These are phyloP conservation scores for Dendropsophus ebraccatus DNA, from an alignment of 2,113 vertebrate genomes.

Conservation along the genomic window DNA sequence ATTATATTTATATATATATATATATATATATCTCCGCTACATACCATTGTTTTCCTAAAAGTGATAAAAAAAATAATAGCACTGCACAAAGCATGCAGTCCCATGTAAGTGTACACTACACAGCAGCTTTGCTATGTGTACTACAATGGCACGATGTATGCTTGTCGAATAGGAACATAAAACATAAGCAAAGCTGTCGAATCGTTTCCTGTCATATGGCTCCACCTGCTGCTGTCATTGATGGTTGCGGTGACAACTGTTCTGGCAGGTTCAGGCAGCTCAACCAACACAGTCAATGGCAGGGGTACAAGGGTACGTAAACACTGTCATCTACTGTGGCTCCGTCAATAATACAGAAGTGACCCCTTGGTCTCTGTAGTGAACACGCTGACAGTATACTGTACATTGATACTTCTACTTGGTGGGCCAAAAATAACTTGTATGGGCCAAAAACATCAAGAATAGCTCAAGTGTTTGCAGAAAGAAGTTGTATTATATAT, in stretches of 20 bases:
- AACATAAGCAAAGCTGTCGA: neutral
- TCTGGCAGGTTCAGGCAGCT: neutral
- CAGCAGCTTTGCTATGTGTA: neutral
- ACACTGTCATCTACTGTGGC: neutral
- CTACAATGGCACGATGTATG: neutral
- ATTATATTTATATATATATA: too few species aligned
- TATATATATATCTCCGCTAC: conserved; percentile 12
- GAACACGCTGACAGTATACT: neutral
- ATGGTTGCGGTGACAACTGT: neutral
- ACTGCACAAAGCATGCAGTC: conserved; percentile 22
- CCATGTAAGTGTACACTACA: neutral
- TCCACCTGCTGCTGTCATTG: neutral
- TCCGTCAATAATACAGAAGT: neutral
- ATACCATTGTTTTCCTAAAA: conserved; percentile 26
- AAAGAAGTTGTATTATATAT: too few species aligned
- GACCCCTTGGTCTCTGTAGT: neutral
- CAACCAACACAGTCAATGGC: neutral
- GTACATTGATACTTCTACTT: neutral
- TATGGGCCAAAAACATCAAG: neutral
- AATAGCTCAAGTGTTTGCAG: neutral
- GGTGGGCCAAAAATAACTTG: neutral
- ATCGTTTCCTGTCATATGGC: neutral
- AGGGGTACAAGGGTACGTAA: neutral
- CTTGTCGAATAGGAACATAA: neutral
- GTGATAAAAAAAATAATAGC: conserved; percentile 22